Conservation (phyloP, 2,888 invertebrate species). For the Lasioglossum villosulum region DNA sequence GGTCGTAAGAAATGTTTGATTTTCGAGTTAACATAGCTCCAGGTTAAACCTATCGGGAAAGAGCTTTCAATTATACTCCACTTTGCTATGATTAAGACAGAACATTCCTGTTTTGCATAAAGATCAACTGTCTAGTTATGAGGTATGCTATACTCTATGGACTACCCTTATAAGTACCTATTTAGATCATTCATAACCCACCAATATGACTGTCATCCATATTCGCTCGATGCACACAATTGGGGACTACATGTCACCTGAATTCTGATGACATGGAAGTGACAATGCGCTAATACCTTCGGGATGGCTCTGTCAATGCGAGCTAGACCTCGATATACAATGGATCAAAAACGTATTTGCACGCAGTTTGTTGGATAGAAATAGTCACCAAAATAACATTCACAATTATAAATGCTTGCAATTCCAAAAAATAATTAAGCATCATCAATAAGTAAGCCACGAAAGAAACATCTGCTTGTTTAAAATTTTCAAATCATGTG, state of each 20-base stretch:
- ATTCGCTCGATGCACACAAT: background rate
- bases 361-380: background rate
- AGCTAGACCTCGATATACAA: background rate
- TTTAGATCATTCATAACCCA: slow-evolving; percentile 2
- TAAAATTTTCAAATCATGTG: no score
- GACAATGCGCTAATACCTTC: background rate
- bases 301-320: background rate
- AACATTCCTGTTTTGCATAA: background rate
- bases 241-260: background rate
- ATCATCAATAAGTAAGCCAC: no score
- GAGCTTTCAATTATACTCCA: background rate
- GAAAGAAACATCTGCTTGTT: no score
- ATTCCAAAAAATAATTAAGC: no score
- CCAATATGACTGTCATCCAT: background rate
- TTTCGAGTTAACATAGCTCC: no score
- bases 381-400: background rate
- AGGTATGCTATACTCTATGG: background rate
- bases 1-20: no score
- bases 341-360: background rate
- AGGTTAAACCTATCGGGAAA: no score
- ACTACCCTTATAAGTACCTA: background rate
- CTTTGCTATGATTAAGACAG: background rate
- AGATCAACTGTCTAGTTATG: background rate
- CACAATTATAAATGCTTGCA: background rate
- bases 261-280: background rate